Percentiles rank a stretch among this genome's conserved stretches.
phyloP scores from a whole-genome alignment of 30 jellyfish, hydroid and myxozoan genomes.

The Aurelia aurita complex sp. Pacific region DNA sequence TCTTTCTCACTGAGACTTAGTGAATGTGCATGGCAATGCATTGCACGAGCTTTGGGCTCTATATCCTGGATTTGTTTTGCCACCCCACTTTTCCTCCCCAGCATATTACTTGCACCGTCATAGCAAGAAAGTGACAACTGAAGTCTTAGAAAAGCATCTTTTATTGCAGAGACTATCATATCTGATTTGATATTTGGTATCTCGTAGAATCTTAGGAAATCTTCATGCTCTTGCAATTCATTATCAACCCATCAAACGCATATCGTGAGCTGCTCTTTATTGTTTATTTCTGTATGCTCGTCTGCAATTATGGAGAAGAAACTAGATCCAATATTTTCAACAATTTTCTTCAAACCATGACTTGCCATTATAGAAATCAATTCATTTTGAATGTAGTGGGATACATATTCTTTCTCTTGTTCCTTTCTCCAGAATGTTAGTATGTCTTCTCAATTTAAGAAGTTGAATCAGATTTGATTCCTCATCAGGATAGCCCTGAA shows the following conservation, averaged over 20 bases:
- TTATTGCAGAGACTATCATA: slow-evolving; percentile 45
- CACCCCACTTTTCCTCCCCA: slow-evolving; percentile 63
- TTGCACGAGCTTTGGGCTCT: slow-evolving; percentile 66
- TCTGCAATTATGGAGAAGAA: not conserved
- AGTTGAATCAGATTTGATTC: no score
- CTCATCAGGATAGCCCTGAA: no score
- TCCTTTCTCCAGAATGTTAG: no score
- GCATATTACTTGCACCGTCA: slow-evolving; percentile 78
- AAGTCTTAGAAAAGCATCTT: slow-evolving; percentile 19
- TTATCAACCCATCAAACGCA: slow-evolving; percentile 74
- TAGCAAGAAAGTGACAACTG: slow-evolving; percentile 21
- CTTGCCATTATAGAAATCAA: no score
- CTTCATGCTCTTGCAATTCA: slow-evolving; percentile 35
- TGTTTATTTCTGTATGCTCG: slow-evolving; percentile 44
- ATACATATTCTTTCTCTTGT: no score
- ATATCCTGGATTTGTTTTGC: slow-evolving; percentile 51
- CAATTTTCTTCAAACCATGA: no score
- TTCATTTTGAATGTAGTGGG: no score
- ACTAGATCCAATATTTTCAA: no score
- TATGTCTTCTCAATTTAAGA: no score
- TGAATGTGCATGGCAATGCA: slow-evolving; percentile 78
- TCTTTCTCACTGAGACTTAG: slow-evolving; percentile 53
- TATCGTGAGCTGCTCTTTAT: slow-evolving; percentile 46
- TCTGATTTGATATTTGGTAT: slow-evolving; percentile 24
- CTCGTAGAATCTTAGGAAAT: slow-evolving; percentile 56